Percentiles rank a stretch among this genome's conserved stretches.
Conservation (phyloP, 2,113 vertebrate species). For the Dromiciops gliroides region DNA sequence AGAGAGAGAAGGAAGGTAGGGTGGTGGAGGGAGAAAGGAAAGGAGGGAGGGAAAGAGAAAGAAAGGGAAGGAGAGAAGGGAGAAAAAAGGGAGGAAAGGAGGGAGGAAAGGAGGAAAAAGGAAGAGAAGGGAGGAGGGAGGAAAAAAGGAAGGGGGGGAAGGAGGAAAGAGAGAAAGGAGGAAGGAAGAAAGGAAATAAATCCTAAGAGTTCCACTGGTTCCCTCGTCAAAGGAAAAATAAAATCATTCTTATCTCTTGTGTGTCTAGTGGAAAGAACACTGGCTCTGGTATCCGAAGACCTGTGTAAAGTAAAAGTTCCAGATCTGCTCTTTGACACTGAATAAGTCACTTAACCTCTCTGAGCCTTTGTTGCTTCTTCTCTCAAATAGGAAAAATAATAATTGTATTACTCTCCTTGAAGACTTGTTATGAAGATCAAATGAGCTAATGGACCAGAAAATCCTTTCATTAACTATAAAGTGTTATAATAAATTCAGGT, state of each 20-base stretch:
- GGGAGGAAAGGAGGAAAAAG: no score
- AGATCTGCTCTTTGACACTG: not conserved
- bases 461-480: not conserved
- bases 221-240: not conserved
- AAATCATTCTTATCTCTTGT: not conserved
- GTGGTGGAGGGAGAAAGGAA: not conserved
- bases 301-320: not conserved
- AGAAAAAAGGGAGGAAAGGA: no score
- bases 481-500: not conserved
- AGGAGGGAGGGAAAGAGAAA: not conserved
- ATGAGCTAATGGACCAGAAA: not conserved
- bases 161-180: no score
- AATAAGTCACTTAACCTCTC: not conserved
- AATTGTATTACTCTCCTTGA: not conserved
- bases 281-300: not conserved
- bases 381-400: not conserved
- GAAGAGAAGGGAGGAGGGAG: no score
- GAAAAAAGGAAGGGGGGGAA: no score
- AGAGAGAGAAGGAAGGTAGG: accelerated
- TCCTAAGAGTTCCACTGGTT: not conserved
- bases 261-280: not conserved
- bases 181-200: not conserved
- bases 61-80: no score
- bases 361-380: not conserved
- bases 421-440: not conserved